Base-by-base conservation (phyloP, 2,797 vertebrate genomes). In the Halcyon smyrnensis region DNA sequence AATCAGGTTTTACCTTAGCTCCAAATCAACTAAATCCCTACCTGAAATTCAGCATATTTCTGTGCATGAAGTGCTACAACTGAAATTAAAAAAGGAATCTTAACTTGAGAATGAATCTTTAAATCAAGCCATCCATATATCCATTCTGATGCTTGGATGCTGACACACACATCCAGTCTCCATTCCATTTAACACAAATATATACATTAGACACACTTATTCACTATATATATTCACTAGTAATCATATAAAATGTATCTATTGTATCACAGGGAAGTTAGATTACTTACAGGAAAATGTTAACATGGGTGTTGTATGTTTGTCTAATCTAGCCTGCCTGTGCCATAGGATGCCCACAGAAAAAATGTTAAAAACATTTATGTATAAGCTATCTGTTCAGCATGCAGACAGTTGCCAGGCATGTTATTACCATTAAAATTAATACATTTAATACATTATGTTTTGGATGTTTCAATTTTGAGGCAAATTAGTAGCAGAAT, bases 321-420 rank as follows among this genome's bases (percentile, higher is more conserved):
- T n/a, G 50, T 95, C 97, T 98, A 84, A 97, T 97, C 97, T 96
- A 87, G 74, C 91, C 80, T 97, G 71, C 54, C 91, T 96, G 94
- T 30, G 53, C 78, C 64, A 63, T 13, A 56, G 64, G 64, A 56
- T 19, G 27, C 20, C 77, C 1, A 2, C 60, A 87, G 43, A 43
- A 82, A 82, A 95, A 73, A 63, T 4, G 28, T 43, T 34, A 45
- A 43, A 75, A 75, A 30, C 18, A 41, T 50, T 51, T 77, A 34
- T 19, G 14, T 28, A 15, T 34, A 43, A 81, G 24, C 27, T 79
- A 5, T 32, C 41, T 78, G n/a, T 45, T 76, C 54, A 84, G 59
- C 36, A 48, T 2, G 54, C 3, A 60, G 32, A 79, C 67, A 78
- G 54, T 21, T 81, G 27, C 21, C 57, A 90, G 43, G 39, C 5